Evolutionary conservation across 2,888 invertebrate species (phyloP).

Genomic region (Synergus itoensis): DNA sequence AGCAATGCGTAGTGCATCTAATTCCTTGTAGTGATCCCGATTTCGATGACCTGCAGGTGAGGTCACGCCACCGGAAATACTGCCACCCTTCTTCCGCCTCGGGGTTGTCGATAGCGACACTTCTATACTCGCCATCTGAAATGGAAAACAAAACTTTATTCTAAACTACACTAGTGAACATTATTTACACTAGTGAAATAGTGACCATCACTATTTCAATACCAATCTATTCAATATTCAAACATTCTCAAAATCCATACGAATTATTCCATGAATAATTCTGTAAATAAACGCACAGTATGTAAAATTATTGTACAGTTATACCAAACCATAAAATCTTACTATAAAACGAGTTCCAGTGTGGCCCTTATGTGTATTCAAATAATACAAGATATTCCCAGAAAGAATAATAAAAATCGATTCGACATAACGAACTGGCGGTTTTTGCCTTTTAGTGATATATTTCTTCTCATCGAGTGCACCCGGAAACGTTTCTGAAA

Average conservation of each 20-base stretch:
- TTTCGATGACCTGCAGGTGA: constrained; percentile 71
- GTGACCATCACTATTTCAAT: too few species aligned
- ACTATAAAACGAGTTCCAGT: too few species aligned
- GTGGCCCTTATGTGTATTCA: background rate
- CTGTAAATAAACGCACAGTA: too few species aligned
- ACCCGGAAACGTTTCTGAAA: background rate
- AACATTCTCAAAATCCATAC: too few species aligned
- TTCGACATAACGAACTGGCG: background rate
- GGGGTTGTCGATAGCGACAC: constrained; percentile 86
- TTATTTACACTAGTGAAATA: too few species aligned
- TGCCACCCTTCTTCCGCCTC: constrained; percentile 81
- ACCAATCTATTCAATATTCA: too few species aligned
- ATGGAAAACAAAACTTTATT: constrained; percentile 41
- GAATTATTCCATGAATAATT: too few species aligned
- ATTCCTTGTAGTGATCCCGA: constrained; percentile 80
- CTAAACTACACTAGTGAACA: too few species aligned
- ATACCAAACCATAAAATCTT: too few species aligned
- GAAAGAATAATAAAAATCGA: background rate
- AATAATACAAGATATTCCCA: constrained; percentile 10
- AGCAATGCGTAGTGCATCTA: constrained; percentile 85
- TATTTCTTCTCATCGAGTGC: background rate
- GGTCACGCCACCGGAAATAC: constrained; percentile 73
- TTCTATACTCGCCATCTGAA: constrained; percentile 91
- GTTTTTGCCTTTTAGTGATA: background rate
- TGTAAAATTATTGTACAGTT: too few species aligned